Base-by-base conservation (phyloP, 2,888 invertebrate genomes). In the Ganaspis brasiliensis region DNA sequence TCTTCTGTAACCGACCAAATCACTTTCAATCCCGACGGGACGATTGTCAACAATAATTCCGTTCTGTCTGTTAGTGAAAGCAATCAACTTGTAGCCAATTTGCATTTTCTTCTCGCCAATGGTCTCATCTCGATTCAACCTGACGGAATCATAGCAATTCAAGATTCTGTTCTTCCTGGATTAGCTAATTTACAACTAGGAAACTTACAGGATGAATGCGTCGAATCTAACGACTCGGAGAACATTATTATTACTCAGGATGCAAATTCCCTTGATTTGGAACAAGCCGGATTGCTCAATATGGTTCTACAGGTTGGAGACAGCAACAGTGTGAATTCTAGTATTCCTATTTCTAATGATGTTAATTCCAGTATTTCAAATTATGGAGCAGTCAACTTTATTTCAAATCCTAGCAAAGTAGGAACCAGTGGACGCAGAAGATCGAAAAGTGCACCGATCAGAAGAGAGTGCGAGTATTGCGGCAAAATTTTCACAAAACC, bases 401-500 rank as follows among this genome's bases (percentile, higher is more conserved):
- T 19, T 16, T 9, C 9, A 9, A 52, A 19, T 52, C 16, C 45
- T 19, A 21, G 24, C 4, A 56, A 56, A 26, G 12, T 56, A 1
- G 56, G 19, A 12, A 56, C 12, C 0, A 67, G 24, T 26, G 45
- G 67, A 16, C 9, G 24, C 14, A 26, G 24, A 67, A 67, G 21
- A 45, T 45, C 45, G 63, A 63, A 37, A 14, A 77, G 75, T 21
- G 59, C 57, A 45, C 59, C 73, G 1, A 77, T 85, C 2, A 87
- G 83, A 16, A 87, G 87, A 55, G 87, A 87, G n/a, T 92, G 92
- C 75, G 87, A 89, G 8, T 87, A 91, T 31, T 94, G 94, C 81
- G 91, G 89, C 1, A 93, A 93, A 84, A 89, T 87, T 1, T 94
- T 94, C 82, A 90, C 90, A 82, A 94, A 94, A 82, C 93, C 93